These are phyloP conservation scores for Philereme vetulata DNA, from an alignment of 2,888 invertebrate species.

Conservation along the genomic window DNA sequence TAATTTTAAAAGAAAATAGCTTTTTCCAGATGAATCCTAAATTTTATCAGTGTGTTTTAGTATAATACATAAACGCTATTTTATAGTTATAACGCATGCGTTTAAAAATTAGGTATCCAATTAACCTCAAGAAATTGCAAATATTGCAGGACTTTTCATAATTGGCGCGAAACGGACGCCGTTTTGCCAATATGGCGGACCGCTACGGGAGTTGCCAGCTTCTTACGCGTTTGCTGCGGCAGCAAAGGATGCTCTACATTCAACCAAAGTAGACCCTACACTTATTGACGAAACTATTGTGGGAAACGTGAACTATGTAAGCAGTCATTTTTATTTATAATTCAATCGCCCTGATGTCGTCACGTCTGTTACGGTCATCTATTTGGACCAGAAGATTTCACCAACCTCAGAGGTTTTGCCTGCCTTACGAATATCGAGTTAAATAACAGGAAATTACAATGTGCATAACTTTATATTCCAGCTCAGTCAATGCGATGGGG, in stretches of 20 bases:
- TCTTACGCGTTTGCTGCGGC: conserved; percentile 68
- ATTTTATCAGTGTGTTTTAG: no score
- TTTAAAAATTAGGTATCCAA: neutral
- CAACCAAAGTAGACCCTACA: conserved; percentile 58
- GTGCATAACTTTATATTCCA: conserved; percentile 56
- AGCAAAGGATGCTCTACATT: conserved; percentile 63
- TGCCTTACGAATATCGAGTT: no score
- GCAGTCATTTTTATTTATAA: conserved; percentile 35
- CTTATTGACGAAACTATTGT: conserved; percentile 65
- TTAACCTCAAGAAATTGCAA: neutral
- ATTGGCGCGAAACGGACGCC: conserved; percentile 75
- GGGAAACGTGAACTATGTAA: conserved; percentile 71
- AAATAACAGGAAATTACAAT: neutral
- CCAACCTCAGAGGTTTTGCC: no score
- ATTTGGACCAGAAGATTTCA: no score
- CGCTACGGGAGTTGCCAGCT: conserved; percentile 64
- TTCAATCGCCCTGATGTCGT: no score
- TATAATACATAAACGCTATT: no score
- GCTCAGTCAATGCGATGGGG: conserved; percentile 92
- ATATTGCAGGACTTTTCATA: conserved; percentile 63
- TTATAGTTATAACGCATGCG: no score
- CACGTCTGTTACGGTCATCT: no score
- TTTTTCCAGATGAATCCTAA: no score
- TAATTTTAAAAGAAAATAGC: no score
- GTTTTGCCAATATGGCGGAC: conserved; percentile 72